Conservation (phyloP, 2,797 vertebrate species). For the Pygocentrus nattereri region DNA sequence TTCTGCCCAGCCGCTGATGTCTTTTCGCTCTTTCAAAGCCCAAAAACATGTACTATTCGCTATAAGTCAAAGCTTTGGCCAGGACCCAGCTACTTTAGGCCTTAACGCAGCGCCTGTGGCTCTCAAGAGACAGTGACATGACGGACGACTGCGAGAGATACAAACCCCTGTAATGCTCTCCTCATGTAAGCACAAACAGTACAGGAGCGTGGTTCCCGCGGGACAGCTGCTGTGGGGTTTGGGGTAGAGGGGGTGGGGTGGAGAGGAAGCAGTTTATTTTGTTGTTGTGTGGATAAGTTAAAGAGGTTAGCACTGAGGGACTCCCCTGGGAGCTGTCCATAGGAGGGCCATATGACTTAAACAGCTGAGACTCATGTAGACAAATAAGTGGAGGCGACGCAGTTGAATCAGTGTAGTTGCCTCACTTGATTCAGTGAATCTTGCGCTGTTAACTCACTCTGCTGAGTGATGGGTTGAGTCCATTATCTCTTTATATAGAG, state of each 20-base stretch:
- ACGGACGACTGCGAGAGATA: constrained; percentile 22
- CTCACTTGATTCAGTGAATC: neutral
- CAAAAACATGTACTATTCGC: neutral
- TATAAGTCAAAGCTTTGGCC: constrained; percentile 34
- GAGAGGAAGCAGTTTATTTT: constrained; percentile 32
- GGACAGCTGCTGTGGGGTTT: constrained; percentile 1
- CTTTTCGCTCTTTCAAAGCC: constrained; percentile 15
- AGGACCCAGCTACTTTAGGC: neutral
- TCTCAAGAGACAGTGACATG: constrained; percentile 7
- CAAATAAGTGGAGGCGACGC: neutral
- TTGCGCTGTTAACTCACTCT: too few species aligned
- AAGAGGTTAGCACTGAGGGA: constrained; percentile 28
- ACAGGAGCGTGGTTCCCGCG: neutral
- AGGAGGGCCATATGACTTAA: neutral
- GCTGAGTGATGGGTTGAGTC: neutral
- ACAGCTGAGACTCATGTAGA: constrained; percentile 8
- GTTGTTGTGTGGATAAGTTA: constrained; percentile 35
- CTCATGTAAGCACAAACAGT: constrained; percentile 37
- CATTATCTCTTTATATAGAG: neutral
- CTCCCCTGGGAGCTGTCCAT: constrained; percentile 21
- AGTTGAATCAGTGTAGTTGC: neutral
- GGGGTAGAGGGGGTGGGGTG: neutral
- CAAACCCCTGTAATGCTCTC: constrained; percentile 11
- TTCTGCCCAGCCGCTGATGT: constrained; percentile 19
- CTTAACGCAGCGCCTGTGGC: constrained; percentile 18